Evolutionary conservation across 2,888 invertebrate genomes (phyloP).

Genomic region (Drosophila helvetica): DNA sequence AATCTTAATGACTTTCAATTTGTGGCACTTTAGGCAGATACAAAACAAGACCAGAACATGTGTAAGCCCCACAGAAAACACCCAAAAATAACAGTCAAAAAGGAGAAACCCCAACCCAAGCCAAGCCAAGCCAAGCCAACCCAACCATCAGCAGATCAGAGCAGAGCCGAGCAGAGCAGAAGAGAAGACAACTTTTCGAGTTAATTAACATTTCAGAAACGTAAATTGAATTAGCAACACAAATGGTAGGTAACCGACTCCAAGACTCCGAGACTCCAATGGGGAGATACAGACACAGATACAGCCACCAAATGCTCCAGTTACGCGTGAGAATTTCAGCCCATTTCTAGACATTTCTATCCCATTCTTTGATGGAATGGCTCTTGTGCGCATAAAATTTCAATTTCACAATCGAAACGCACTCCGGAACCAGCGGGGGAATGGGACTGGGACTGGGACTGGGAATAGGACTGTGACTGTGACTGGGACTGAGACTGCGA

Average conservation of each 20-base stretch:
- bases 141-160: too few relatives aligned
- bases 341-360: slow-evolving; percentile 36
- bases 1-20: slow-evolving; percentile 75
- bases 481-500: neutral
- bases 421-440: neutral
- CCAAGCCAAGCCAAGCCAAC: too few relatives aligned
- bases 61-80: slow-evolving; percentile 18
- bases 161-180: too few relatives aligned
- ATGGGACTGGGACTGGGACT: neutral
- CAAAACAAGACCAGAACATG: slow-evolving; percentile 32
- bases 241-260: slow-evolving; percentile 58
- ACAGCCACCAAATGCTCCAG: slow-evolving; percentile 71
- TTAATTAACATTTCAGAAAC: slow-evolving; percentile 82
- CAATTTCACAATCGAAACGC: slow-evolving; percentile 64
- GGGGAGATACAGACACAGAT: neutral
- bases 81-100: slow-evolving; percentile 24
- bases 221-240: slow-evolving; percentile 79
- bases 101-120: slow-evolving; percentile 4
- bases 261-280: slow-evolving; percentile 37
- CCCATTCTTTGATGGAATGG: slow-evolving; percentile 20
- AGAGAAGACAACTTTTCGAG: slow-evolving; percentile 18
- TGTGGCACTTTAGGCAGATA: slow-evolving; percentile 72
- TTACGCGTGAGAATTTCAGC: slow-evolving; percentile 82
- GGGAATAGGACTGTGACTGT: too few relatives aligned
- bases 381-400: slow-evolving; percentile 80